Conservation (phyloP, 2,797 vertebrate genomes). For the Sebastes paucispinis region DNA sequence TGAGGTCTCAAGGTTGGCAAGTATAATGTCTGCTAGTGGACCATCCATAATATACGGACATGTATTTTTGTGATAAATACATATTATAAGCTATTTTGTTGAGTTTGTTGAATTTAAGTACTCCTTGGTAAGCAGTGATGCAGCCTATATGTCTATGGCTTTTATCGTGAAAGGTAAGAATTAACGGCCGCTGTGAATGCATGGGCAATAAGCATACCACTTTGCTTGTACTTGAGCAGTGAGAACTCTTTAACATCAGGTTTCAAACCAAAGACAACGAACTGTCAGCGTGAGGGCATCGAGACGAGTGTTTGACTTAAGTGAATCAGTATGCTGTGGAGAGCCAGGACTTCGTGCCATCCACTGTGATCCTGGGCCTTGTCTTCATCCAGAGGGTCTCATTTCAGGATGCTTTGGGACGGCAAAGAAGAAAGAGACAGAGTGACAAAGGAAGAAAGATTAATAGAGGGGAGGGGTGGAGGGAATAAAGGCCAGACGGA, state of each 20-base stretch:
- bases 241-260: neutral
- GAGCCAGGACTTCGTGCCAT: constrained; percentile 1
- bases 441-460: constrained; percentile 35
- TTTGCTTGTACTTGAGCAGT: neutral
- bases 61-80: too few relatives aligned
- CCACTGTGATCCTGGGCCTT: constrained; percentile 1
- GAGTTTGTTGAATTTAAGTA: too few relatives aligned
- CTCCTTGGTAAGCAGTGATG: too few relatives aligned
- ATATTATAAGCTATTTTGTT: too few relatives aligned
- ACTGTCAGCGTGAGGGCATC: neutral
- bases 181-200: too few relatives aligned
- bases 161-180: too few relatives aligned
- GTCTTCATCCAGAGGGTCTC: constrained; percentile 13
- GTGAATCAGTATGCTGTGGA: constrained; percentile 11
- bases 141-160: too few relatives aligned
- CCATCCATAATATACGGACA: too few relatives aligned
- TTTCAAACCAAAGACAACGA: neutral
- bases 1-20: too few relatives aligned
- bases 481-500: constrained; percentile 30
- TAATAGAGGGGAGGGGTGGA: constrained; percentile 29
- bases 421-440: neutral
- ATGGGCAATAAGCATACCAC: too few relatives aligned
- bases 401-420: constrained; percentile 14
- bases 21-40: too few relatives aligned
- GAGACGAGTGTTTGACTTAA: neutral